Percentiles rank a stretch among this genome's conserved stretches.
Conservation (phyloP, 2,797 vertebrate genomes). For the Glossophaga mutica region DNA sequence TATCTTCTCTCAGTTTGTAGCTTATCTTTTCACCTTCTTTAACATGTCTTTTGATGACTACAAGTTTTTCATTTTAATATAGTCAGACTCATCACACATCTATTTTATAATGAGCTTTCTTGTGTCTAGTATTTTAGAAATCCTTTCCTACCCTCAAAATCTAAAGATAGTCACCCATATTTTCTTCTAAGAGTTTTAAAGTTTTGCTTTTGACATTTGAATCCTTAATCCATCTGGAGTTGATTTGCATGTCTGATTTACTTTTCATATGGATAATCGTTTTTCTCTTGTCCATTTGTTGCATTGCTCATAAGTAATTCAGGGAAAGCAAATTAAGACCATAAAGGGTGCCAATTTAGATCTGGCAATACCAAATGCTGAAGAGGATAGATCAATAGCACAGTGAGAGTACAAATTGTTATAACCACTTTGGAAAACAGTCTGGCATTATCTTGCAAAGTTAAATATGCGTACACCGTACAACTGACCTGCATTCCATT, state of each 20-base stretch:
- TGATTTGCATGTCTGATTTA: constrained; percentile 41
- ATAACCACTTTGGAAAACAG: not conserved
- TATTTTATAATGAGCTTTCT: not conserved
- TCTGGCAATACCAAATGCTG: not conserved
- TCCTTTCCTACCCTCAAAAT: not conserved
- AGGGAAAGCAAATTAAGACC: constrained; percentile 16
- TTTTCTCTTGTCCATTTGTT: constrained; percentile 1
- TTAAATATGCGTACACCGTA: not conserved
- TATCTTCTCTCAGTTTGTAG: not conserved
- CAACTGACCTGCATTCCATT: not conserved
- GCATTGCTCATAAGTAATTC: constrained; percentile 15
- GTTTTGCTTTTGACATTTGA: constrained; percentile 18
- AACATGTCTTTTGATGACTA: not conserved
- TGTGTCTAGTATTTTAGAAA: not conserved
- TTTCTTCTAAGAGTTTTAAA: not conserved
- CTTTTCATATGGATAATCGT: not conserved
- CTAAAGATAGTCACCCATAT: not conserved
- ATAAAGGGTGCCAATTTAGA: not conserved
- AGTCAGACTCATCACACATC: not conserved
- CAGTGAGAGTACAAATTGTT: not conserved
- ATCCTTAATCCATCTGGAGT: constrained; percentile 28
- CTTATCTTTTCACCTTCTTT: not conserved
- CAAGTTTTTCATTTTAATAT: not conserved
- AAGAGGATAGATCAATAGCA: not conserved
- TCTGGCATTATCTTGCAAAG: not conserved